Base-by-base conservation (phyloP, 2,113 vertebrate species). In the Psittacula cyanocephala region DNA sequence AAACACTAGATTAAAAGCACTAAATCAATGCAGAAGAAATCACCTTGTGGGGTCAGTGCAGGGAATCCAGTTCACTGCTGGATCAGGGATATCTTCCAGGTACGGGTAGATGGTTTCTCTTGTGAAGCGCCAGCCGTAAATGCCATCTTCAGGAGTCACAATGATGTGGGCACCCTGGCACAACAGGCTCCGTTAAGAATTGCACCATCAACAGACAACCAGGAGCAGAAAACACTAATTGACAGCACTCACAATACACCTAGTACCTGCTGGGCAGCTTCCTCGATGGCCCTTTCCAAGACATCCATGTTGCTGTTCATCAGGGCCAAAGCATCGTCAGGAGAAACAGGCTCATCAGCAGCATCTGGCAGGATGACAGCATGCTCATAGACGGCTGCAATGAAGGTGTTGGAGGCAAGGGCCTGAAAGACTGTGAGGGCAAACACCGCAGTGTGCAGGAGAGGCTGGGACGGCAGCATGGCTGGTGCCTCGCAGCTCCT, bases 141-240 rank as follows among this genome's bases (percentile, higher is more conserved):
- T 95, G n/a, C 96, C 97, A 1, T 98, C 97, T 94, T 98, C 98
- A 62, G 98, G 98, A 47, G 98, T 98, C 92, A 98, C 97, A 95
- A 97, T 98, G 70, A 98, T 97, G 44, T 63, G 96, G 20, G 97
- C 95, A 1, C 97, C 98, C 97, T 98, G 92, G 35, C 57, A 95
- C 83, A 92, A 97, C 18, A 79, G 31, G 53, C 11, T 33, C 53
- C 11, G 1, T 55, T 55, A 55, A 46, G 55, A 74, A 41, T 57
- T 23, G 37, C 60, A 37, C 29, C n/a, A 50, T 3, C 46, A 37
- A 6, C 35, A 67, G 23, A 41, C 3, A 82, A 22, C 3, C 37
- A 50, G 49, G 63, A 96, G 85, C 9, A 97, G 87, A 16, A 86
- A 68, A 76, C 86, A 55, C 31, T 86, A 44, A 65, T 87, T 31